Conservation (phyloP, 2,797 vertebrate genomes). For the Dermochelys coriacea region DNA sequence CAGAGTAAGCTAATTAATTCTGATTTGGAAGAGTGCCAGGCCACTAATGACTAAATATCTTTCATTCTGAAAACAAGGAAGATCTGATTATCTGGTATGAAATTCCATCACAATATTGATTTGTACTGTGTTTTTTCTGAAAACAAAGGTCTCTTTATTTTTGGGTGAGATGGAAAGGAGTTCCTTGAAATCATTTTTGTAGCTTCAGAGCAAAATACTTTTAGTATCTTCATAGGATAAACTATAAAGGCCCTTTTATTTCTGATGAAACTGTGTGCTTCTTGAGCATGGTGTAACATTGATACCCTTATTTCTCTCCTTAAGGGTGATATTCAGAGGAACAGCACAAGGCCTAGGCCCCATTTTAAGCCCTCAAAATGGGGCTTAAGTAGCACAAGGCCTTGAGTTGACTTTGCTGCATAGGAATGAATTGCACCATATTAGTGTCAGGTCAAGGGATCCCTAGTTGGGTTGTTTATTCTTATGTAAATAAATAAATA, state of each 20-base stretch:
- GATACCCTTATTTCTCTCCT: not conserved
- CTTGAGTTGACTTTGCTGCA: not conserved
- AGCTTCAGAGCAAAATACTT: conserved; percentile 2
- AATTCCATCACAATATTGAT: not conserved
- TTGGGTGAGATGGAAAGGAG: not conserved
- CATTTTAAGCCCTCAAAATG: not conserved
- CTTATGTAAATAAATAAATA: not conserved
- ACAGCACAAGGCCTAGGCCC: not conserved
- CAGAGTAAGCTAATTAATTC: conserved; percentile 16
- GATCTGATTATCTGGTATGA: not conserved
- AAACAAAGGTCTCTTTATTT: not conserved
- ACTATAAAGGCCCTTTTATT: not conserved
- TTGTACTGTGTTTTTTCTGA: not conserved
- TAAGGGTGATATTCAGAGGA: not conserved
- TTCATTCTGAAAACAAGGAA: conserved; percentile 36
- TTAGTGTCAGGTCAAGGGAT: not conserved
- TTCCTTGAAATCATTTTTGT: not conserved
- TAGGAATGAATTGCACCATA: not conserved
- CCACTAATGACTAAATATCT: not conserved
- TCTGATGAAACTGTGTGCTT: not conserved
- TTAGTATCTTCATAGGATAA: not conserved
- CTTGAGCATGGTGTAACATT: not conserved
- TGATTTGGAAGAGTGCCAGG: conserved; percentile 4
- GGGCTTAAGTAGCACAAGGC: not conserved
- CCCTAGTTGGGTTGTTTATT: not conserved